Conservation (phyloP, 2,113 vertebrate genomes). For the Onychostruthus taczanowskii region DNA sequence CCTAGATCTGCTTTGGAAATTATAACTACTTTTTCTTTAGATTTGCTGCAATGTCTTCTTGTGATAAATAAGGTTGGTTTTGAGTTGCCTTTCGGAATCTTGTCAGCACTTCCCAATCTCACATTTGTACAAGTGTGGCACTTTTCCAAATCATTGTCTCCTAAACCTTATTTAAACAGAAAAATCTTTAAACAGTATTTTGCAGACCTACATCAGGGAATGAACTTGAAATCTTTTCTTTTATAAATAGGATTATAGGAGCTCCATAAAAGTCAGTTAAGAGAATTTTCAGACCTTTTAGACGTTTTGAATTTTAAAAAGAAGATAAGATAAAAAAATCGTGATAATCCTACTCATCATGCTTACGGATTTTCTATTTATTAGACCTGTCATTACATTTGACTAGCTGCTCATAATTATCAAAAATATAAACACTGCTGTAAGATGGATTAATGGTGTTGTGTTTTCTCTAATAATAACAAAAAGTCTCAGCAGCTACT, state of each 20-base stretch:
- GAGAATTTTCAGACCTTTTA: background rate
- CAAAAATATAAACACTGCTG: background rate
- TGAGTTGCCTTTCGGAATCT: background rate
- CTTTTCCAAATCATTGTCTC: conserved; percentile 38
- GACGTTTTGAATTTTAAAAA: background rate
- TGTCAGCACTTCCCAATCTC: background rate
- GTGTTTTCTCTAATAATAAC: background rate
- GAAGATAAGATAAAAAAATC: background rate
- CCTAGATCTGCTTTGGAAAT: background rate
- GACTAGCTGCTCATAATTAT: background rate
- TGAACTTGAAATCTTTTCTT: conserved; percentile 33
- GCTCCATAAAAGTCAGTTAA: background rate
- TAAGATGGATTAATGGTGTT: background rate
- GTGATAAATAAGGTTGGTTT: background rate
- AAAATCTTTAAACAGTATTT: conserved; percentile 23
- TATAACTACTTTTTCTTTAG: background rate
- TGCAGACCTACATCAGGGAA: conserved; percentile 32
- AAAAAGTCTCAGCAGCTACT: background rate
- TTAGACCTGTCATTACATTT: background rate
- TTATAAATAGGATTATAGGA: conserved; percentile 45
- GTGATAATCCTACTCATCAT: background rate
- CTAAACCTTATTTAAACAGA: conserved; percentile 35
- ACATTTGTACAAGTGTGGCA: background rate
- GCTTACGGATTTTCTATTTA: background rate
- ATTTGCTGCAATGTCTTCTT: background rate